These are phyloP conservation scores for Ceratitis capitata DNA, from an alignment of 1,140 invertebrate species.

Conservation along the genomic window DNA sequence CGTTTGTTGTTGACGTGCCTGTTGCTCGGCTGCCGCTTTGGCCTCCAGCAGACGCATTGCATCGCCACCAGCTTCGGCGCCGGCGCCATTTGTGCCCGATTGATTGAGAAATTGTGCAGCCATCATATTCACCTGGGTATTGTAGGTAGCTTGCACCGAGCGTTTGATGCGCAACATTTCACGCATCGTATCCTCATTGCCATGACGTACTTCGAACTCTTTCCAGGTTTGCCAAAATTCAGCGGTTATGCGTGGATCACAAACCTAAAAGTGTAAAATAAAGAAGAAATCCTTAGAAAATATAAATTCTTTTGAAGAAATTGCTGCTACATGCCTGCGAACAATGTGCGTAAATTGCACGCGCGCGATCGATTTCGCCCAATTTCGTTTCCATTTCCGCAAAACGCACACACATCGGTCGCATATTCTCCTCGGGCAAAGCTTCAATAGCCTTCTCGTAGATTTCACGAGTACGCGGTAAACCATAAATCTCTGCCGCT, in stretches of 20 bases:
- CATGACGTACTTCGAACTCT: constrained; percentile 98
- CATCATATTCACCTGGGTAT: constrained; percentile 98
- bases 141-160: constrained; percentile 96
- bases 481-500: constrained; percentile 96
- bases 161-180: constrained; percentile 99
- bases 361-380: constrained; percentile 96
- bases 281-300: background rate
- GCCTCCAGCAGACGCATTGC: constrained; percentile 90
- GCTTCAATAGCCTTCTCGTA: constrained; percentile 98
- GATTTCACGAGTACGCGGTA: constrained; percentile 95
- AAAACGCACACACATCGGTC: constrained; percentile 97
- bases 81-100: constrained; percentile 72
- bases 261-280: constrained; percentile 72
- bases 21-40: constrained; percentile 75
- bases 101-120: constrained; percentile 94
- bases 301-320: background rate
- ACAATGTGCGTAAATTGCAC: constrained; percentile 97
- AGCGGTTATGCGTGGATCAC: constrained; percentile 94
- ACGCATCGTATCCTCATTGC: constrained; percentile 99
- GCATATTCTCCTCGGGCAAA: constrained; percentile 87
- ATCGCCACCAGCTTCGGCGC: constrained; percentile 78
- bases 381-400: constrained; percentile 98
- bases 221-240: constrained; percentile 99
- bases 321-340: constrained; percentile 73
- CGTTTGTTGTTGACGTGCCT: constrained; percentile 65